Evolutionary conservation across 2,113 vertebrate species (phyloP).

Genomic region (Thermophis baileyi): DNA sequence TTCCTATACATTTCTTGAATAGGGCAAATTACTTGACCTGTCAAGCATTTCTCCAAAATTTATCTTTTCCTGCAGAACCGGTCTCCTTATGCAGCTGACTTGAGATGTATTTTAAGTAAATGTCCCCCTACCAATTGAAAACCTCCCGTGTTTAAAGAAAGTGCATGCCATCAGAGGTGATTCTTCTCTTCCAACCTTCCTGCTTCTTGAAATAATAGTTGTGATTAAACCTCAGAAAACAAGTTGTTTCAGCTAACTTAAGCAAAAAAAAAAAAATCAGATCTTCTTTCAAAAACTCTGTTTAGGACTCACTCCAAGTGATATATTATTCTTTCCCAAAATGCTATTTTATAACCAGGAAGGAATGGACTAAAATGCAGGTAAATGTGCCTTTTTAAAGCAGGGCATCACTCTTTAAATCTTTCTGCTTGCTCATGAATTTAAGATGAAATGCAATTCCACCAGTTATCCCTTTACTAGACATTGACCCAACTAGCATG

Average conservation of each 20-base stretch:
- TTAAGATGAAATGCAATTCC: slow-evolving; percentile 46
- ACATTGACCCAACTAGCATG: background rate
- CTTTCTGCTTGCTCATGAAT: slow-evolving; percentile 9
- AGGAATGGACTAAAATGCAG: background rate
- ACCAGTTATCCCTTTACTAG: slow-evolving; percentile 15
- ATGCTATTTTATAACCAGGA: slow-evolving; percentile 35
- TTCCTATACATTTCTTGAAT: slow-evolving; percentile 48
- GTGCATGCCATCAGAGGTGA: slow-evolving; percentile 44
- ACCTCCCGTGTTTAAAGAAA: slow-evolving; percentile 26
- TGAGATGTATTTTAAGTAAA: slow-evolving; percentile 25
- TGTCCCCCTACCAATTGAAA: slow-evolving; percentile 32
- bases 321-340: slow-evolving; percentile 27
- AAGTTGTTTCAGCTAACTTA: slow-evolving; percentile 21
- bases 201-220: slow-evolving; percentile 36
- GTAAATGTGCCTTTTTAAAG: background rate
- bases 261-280: slow-evolving; percentile 22
- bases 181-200: slow-evolving; percentile 44
- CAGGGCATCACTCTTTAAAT: no score
- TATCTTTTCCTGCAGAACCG: slow-evolving; percentile 21
- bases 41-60: slow-evolving; percentile 29
- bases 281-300: slow-evolving; percentile 9
- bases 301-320: background rate
- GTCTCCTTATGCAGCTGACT: slow-evolving; percentile 40
- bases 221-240: slow-evolving; percentile 19
- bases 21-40: slow-evolving; percentile 51